Evolutionary conservation across 2,113 vertebrate species (phyloP), one percentile per base, ranked within the genome.

Genomic region (Enhydra lutris): DNA sequence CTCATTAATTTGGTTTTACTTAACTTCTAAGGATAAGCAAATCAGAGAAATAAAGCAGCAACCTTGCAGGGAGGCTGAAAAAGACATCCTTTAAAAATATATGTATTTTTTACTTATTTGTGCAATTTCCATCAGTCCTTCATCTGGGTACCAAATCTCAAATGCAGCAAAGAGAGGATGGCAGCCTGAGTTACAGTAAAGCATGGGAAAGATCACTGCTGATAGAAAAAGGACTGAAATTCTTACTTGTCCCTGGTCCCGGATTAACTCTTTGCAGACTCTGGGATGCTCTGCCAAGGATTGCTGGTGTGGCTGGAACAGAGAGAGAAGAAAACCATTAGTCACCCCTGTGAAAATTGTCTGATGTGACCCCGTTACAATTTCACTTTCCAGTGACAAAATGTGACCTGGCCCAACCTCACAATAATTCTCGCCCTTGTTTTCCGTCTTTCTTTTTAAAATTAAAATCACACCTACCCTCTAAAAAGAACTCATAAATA

Each of bases 201-300:
- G 23, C 39, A 89, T 20, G 61, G 78, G 92, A 69, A 80, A 9
- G 29, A 90, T 84, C 2, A 10, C 31, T 15, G 9, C 57, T 85
- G 57, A 74, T 2, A 71, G 87, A 36, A 80, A 90, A 95, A 84
- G 0, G 8, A 90, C 3, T 73, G 67, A 94, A 91, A 88, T 96
- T 96, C 97, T 97, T 97, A 97, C 97, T 95, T 96, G 93, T 96
- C 59, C 1, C 26, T 50, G 84, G 80, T 83, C 15, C 91, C 90
- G 92, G 80, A 90, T 94, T 55, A 94, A 96, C 42, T 90, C 29
- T 92, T 76, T 95, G 96, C 17, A 94, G 95, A 97, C 39, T 76
- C 36, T 74, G 81, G 42, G 96, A 71, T 61, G 29, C 67, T 76
- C 36, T 94, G 92, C 61, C 80, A 87, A 93, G 39, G 55, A 47